A percentile compares a stretch with the other conserved stretches of the same genome.
Conservation (phyloP, 2,797 vertebrate genomes). For the Argya squamiceps region DNA sequence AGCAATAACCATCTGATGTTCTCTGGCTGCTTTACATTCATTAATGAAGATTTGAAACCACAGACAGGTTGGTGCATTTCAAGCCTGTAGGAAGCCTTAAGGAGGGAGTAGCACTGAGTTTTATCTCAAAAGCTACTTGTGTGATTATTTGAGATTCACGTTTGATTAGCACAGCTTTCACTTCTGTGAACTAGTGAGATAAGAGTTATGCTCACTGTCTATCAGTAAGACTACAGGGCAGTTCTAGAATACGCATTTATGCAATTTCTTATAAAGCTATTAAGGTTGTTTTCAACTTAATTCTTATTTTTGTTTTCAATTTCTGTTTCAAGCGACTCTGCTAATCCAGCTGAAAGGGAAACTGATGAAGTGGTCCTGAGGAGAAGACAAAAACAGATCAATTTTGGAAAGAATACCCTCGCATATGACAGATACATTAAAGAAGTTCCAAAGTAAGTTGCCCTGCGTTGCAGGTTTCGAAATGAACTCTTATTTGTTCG, state of each 20-base stretch:
- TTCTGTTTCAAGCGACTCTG: conserved; percentile 84
- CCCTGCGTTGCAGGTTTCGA: not conserved
- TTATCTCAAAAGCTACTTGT: not conserved
- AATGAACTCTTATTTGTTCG: not conserved
- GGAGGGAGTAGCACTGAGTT: not conserved
- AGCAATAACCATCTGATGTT: not conserved
- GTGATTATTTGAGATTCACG: not conserved
- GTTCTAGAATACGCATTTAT: not conserved
- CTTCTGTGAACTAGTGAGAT: not conserved
- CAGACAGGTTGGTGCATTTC: not conserved
- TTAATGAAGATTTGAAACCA: not conserved
- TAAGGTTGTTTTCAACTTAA: not conserved
- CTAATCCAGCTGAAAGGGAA: conserved; percentile 81
- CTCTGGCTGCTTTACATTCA: rapidly evolving
- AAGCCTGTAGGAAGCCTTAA: not conserved
- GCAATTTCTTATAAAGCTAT: not conserved
- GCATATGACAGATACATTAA: conserved; percentile 92
- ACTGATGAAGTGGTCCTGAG: conserved; percentile 89
- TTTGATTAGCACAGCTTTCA: not conserved
- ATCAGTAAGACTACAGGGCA: not conserved
- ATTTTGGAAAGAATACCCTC: conserved; percentile 95
- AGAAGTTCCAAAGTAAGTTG: conserved; percentile 90
- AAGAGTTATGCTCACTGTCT: not conserved
- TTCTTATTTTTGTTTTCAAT: conserved; percentile 44
- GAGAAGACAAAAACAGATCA: conserved; percentile 96